Evolutionary conservation across 2,797 vertebrate species (phyloP), one percentile per base, ranked within the genome.

Genomic region (Chelidonichthys spinosus): DNA sequence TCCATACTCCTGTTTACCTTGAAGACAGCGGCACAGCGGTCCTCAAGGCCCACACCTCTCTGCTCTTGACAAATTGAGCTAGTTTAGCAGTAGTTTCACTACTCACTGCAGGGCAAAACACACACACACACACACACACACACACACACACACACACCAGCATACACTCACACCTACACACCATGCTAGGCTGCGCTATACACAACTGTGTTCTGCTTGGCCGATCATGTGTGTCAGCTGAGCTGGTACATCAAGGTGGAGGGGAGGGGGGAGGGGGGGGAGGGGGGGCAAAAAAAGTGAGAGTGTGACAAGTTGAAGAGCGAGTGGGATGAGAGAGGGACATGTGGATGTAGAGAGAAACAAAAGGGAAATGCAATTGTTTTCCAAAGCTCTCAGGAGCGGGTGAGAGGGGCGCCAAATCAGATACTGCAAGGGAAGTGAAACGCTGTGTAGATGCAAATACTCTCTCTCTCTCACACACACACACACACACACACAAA

Each of bases 21-120:
- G 69, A 87, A 69, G 79, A 84, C 76, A 71, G 59, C 52, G 18
- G 63, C 78, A 64, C 65, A 69, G 67, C 74, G 73, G 79, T 82
- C 89, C 88, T 88, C 64, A 44, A 89, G 89, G 85, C 79, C 83
- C 83, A 89, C 87, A 90, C 86, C 87, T 90, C 78, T 87, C 89
- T 83, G 86, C 81, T 88, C 82, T 86, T 92, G 91, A 93, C 92
- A 94, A 93, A 94, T 93, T 92, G 90, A 92, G 85, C 87, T 91
- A 90, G 90, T 92, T 93, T 86, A 85, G 85, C 67, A 78, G 84
- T 86, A 90, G 85, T 88, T 89, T 90, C 89, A 69, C 85, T 77
- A 64, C 83, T 91, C 88, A 85, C 88, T 85, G 85, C 84, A 70
- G 91, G 86, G 81, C 70, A 81, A 68, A 71, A 49, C 59, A 69